These are phyloP conservation scores for Cotesia typhae DNA, from an alignment of 1,140 invertebrate genomes.

Conservation along the genomic window DNA sequence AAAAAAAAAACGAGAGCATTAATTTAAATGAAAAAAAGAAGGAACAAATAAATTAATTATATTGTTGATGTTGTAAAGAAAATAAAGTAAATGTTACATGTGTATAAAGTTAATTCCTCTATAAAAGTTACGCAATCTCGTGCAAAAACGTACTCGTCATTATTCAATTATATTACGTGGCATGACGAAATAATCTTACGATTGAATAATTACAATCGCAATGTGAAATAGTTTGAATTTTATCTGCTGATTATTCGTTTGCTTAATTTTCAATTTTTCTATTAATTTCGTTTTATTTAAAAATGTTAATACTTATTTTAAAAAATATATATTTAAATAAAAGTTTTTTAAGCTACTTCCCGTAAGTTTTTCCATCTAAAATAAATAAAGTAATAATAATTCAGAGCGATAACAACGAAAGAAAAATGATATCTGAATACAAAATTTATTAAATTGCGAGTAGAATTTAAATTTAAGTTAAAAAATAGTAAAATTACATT, in stretches of 20 bases:
- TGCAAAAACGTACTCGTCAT: conserved; percentile 46
- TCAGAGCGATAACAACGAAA: background rate
- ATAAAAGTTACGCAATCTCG: conserved; percentile 43
- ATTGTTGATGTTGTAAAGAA: background rate
- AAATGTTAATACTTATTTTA: too few species aligned
- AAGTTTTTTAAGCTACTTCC: background rate
- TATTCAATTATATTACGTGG: conserved; percentile 48
- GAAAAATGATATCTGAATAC: conserved; percentile 26
- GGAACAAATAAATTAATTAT: too few species aligned
- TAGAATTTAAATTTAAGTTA: conserved; percentile 27
- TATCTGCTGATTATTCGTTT: conserved; percentile 14
- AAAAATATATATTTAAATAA: too few species aligned
- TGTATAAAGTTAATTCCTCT: conserved; percentile 14
- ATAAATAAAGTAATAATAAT: background rate
- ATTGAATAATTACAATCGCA: conserved; percentile 49
- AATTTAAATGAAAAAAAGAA: conserved; percentile 5
- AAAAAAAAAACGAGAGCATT: background rate
- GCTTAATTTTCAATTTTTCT: background rate
- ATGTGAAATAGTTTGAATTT: conserved; percentile 35
- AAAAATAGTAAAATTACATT: conserved; percentile 34
- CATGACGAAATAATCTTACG: conserved; percentile 44
- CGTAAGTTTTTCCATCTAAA: background rate
- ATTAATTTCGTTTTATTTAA: background rate
- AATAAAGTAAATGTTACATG: conserved; percentile 12
- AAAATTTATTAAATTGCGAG: conserved; percentile 15